Base-by-base conservation (phyloP, 2,888 invertebrate genomes). In the Tachina lurida region DNA sequence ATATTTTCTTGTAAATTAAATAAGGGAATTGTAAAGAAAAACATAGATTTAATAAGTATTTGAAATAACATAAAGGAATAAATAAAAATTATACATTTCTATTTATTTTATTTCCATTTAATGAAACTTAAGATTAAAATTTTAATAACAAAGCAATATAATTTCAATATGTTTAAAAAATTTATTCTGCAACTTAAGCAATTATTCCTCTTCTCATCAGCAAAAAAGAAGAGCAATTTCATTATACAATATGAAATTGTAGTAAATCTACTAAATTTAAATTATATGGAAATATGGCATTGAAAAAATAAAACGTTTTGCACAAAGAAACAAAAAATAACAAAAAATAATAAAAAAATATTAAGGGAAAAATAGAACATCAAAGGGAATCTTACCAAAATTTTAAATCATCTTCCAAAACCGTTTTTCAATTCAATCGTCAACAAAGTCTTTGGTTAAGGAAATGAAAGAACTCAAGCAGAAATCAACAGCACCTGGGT, bases 401-500 rank as follows among this genome's bases (percentile, higher is more conserved):
- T 75, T 83, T 79, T 78, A 65, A 81, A 74, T 70, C 65, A 75
- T 67, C 74, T 52, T 60, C 39, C 45, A 71, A 63, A 80, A 79
- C 68, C 60, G 47, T 41, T 82, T 75, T 82, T 70, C 82, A 76
- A 82, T 82, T 73, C 45, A 71, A 84, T 75, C 70, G 75, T 80
- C 81, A 78, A 68, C 67, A 63, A 62, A 22, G 43, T 79, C 80
- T 75, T 80, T 70, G 76, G 79, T 83, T 79, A 79, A 76, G 78
- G 79, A 85, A 87, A 82, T 81, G 89, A 90, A 87, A 88, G 89
- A 90, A 91, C 76, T 89, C 90, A 88, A 91, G 92, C 91, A 89
- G 88, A 89, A 90, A 89, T 91, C 91, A 81, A 91, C 91, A 90
- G 89, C 91, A 91, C 91, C 91, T 91, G 92, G 89, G 92, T 89